Evolutionary conservation across 2,113 vertebrate species (phyloP).

Genomic region (Muscicapa adusta): DNA sequence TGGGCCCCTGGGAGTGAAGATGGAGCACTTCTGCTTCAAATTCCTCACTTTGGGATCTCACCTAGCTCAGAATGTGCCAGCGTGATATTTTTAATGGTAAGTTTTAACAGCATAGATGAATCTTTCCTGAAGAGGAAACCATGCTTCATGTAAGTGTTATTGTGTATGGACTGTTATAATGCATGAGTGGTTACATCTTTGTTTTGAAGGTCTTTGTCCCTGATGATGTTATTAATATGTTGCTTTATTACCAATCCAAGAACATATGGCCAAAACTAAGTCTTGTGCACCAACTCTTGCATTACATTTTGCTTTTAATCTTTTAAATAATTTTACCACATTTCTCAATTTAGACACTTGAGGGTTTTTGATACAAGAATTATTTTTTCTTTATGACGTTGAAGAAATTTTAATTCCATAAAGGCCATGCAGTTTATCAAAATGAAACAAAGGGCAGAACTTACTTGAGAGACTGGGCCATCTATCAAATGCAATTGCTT

Average conservation of each 20-base stretch:
- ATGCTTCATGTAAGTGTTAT: neutral
- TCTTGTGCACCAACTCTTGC: neutral
- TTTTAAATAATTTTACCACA: neutral
- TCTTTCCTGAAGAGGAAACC: neutral
- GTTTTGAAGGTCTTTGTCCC: neutral
- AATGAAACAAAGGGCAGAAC: neutral
- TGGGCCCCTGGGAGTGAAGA: neutral
- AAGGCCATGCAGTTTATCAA: neutral
- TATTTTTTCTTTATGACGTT: neutral
- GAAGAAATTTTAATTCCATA: neutral
- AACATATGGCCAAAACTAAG: neutral
- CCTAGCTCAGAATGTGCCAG: neutral
- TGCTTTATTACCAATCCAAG: neutral
- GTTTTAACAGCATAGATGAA: neutral
- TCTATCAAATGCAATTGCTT: neutral
- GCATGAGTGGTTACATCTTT: neutral
- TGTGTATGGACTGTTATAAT: neutral
- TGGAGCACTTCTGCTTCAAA: neutral
- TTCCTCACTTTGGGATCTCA: neutral
- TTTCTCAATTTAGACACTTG: neutral
- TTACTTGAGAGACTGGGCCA: neutral
- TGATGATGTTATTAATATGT: neutral
- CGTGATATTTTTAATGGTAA: neutral
- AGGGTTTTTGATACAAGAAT: neutral
- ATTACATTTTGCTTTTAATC: neutral